Evolutionary conservation across 2,888 invertebrate species (phyloP).

Genomic region (Opisthograptis luteolata): DNA sequence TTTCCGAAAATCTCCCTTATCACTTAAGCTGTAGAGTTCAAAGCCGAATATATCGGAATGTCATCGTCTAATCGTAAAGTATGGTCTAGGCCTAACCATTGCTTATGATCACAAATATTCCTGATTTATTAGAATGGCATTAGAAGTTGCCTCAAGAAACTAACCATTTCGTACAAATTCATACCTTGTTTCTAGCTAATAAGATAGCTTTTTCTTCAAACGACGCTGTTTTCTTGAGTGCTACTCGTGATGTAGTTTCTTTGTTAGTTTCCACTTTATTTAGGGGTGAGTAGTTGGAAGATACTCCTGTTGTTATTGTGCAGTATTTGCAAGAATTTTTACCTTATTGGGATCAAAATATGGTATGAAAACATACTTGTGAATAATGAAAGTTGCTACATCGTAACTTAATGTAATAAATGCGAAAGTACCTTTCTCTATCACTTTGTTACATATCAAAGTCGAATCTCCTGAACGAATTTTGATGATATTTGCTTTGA

Average conservation of each 20-base stretch:
- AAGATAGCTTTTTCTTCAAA: background rate
- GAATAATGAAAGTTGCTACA: too few relatives aligned
- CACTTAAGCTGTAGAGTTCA: conserved; percentile 11
- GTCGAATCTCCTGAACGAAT: too few relatives aligned
- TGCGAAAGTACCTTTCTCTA: too few relatives aligned
- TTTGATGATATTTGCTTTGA: too few relatives aligned
- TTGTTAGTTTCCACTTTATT: conserved; percentile 15
- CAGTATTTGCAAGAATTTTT: conserved; percentile 2
- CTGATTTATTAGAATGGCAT: conserved; percentile 13
- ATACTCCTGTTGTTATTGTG: background rate
- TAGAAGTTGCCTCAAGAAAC: conserved; percentile 3
- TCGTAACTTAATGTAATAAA: too few relatives aligned
- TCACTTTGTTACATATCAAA: too few relatives aligned
- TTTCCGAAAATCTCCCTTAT: conserved; percentile 22
- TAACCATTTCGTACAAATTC: background rate
- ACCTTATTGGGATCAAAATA: background rate
- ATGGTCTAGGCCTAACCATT: conserved; percentile 17
- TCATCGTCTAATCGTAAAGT: conserved; percentile 8
- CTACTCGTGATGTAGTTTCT: conserved; percentile 10
- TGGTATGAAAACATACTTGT: background rate
- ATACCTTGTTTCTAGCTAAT: background rate
- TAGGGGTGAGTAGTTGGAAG: background rate
- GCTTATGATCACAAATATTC: conserved; percentile 20
- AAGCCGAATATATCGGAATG: background rate
- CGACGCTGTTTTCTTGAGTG: background rate